These are phyloP conservation scores for Lithophane socia DNA, from an alignment of 2,888 invertebrate species.

Conservation along the genomic window DNA sequence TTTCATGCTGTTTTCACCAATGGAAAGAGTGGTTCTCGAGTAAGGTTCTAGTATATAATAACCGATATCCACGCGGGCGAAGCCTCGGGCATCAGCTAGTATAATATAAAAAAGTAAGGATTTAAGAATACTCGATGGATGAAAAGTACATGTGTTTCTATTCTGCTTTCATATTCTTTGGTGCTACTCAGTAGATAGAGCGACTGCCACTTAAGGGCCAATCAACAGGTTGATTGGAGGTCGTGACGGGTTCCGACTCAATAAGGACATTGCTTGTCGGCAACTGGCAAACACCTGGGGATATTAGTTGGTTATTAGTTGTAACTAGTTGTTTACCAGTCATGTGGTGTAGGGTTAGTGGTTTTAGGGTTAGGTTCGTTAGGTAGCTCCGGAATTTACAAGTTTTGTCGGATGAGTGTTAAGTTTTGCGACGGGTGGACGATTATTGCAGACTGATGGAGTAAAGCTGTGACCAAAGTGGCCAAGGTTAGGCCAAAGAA, in stretches of 20 bases:
- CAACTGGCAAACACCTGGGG: constrained; percentile 48
- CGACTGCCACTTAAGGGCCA: constrained; percentile 75
- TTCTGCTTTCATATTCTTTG: constrained; percentile 19
- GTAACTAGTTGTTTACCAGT: constrained; percentile 33
- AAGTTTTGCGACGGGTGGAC: neutral
- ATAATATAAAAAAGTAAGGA: no score
- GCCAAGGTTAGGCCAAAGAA: no score
- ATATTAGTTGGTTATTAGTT: constrained; percentile 47
- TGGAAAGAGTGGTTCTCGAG: no score
- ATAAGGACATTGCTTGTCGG: constrained; percentile 70
- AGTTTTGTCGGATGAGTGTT: neutral
- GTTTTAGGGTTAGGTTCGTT: neutral
- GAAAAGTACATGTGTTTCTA: constrained; percentile 1
- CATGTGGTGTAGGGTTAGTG: neutral
- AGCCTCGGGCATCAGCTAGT: no score
- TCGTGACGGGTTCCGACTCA: constrained; percentile 73
- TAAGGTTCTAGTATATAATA: no score
- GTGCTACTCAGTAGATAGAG: constrained; percentile 51
- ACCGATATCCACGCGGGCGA: no score
- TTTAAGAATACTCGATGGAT: no score
- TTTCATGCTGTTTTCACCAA: no score
- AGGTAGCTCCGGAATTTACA: neutral
- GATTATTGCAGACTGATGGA: neutral
- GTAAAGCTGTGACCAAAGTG: no score
- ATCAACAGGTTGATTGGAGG: constrained; percentile 81